Evolutionary conservation across 1,140 invertebrate species (phyloP).

Genomic region (Drosophila setifemur): DNA sequence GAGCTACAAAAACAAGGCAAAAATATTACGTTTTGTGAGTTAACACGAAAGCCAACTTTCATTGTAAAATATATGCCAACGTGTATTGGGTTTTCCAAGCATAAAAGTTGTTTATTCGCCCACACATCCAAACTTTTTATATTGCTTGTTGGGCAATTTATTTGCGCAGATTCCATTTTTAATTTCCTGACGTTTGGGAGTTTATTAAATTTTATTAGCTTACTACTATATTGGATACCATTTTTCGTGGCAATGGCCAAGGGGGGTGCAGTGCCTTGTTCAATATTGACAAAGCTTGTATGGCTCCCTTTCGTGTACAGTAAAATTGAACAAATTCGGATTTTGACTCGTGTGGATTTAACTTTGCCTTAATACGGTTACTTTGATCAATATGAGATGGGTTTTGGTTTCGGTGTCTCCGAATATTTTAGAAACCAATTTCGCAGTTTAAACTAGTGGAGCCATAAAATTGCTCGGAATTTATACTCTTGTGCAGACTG

Average conservation of each 20-base stretch:
- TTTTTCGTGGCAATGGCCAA: background rate
- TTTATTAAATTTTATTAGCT: conserved; percentile 45
- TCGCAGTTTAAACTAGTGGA: conserved; percentile 6
- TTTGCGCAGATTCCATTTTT: conserved; percentile 32
- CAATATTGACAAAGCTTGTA: conserved; percentile 33
- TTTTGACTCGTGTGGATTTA: background rate
- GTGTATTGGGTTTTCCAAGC: background rate
- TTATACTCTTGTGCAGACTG: conserved; percentile 19
- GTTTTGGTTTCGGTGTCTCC: background rate
- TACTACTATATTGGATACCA: conserved; percentile 40
- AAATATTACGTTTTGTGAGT: no score
- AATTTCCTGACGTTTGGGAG: conserved; percentile 35
- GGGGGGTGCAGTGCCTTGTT: background rate
- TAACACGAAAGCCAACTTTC: background rate
- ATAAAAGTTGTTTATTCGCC: conserved; percentile 20
- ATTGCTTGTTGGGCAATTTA: conserved; percentile 19
- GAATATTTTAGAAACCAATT: conserved; percentile 9
- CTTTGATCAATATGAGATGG: conserved; percentile 3
- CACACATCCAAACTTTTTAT: background rate
- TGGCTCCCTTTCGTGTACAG: background rate
- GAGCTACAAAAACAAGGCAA: background rate
- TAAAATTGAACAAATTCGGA: background rate
- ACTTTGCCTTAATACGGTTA: background rate
- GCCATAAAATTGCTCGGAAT: conserved; percentile 14
- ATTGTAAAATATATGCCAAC: background rate